Evolutionary conservation across 2,113 vertebrate genomes (phyloP).

Genomic region (Cochlearius cochlearius): DNA sequence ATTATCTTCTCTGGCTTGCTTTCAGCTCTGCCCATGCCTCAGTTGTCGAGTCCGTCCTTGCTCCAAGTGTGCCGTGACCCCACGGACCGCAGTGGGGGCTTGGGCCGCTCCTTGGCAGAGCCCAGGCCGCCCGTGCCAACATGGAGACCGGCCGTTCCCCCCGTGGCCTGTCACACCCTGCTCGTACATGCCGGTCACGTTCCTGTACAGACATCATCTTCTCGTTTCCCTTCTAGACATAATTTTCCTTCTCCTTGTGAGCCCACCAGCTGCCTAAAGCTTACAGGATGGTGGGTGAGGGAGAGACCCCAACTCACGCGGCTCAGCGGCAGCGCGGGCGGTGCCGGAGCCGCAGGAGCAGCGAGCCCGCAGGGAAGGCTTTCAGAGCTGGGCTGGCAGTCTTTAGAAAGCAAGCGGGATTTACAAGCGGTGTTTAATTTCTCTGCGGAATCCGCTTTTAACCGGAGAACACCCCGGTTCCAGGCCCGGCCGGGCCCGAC

Average conservation of each 20-base stretch:
- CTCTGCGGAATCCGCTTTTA: no score
- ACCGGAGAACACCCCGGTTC: rapidly evolving
- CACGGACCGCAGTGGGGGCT: rapidly evolving
- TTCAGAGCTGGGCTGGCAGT: no score
- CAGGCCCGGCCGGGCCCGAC: rapidly evolving
- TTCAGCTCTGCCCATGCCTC: not conserved
- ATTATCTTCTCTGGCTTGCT: not conserved
- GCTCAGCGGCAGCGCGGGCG: rapidly evolving
- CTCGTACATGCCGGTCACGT: rapidly evolving
- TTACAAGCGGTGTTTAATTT: rapidly evolving
- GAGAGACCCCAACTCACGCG: rapidly evolving
- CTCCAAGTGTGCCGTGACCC: not conserved
- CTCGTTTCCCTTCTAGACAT: not conserved
- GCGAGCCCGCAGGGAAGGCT: rapidly evolving
- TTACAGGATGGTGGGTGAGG: rapidly evolving
- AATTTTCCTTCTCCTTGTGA: no score
- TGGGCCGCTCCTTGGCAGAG: rapidly evolving
- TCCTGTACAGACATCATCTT: rapidly evolving
- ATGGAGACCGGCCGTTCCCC: no score
- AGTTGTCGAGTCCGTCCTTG: rapidly evolving
- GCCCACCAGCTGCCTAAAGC: rapidly evolving
- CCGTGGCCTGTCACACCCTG: not conserved
- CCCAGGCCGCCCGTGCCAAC: not conserved
- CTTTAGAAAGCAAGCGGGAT: no score
- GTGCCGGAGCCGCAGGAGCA: not conserved